These are phyloP conservation scores for Drosophila rubida DNA, from an alignment of 2,888 invertebrate species.

Conservation along the genomic window DNA sequence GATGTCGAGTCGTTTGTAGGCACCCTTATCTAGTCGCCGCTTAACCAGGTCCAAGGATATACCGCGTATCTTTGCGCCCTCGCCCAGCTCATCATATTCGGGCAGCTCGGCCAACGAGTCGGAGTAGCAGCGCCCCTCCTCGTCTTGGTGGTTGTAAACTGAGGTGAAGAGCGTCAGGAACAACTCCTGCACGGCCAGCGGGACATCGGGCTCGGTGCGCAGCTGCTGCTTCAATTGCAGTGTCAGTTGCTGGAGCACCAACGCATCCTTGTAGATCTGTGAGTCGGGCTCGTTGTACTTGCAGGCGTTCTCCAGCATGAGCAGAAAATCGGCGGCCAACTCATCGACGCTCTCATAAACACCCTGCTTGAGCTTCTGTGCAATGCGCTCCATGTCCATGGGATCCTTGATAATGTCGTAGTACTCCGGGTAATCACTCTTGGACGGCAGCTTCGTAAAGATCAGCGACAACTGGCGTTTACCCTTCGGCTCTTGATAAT, in stretches of 20 bases:
- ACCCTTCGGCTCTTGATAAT: slow-evolving; percentile 93
- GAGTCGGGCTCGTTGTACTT: slow-evolving; percentile 99
- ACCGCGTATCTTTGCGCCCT: slow-evolving; percentile 89
- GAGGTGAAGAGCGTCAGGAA: slow-evolving; percentile 95
- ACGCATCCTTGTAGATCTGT: slow-evolving; percentile 98
- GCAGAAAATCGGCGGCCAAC: slow-evolving; percentile 93
- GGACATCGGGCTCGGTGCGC: slow-evolving; percentile 92
- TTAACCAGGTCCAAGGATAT: slow-evolving; percentile 97
- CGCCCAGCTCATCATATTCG: slow-evolving; percentile 91
- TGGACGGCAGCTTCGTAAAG: slow-evolving; percentile 97
- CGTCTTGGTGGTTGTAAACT: slow-evolving; percentile 98
- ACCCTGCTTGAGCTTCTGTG: slow-evolving; percentile 92
- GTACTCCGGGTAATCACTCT: slow-evolving; percentile 97
- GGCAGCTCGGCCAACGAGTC: slow-evolving; percentile 98
- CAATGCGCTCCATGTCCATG: slow-evolving; percentile 97
- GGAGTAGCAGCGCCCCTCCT: slow-evolving; percentile 97
- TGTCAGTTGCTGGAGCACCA: slow-evolving; percentile 95
- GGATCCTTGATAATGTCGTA: slow-evolving; percentile 98
- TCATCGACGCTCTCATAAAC: slow-evolving; percentile 94
- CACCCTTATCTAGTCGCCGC: slow-evolving; percentile 94
- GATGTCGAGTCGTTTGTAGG: slow-evolving; percentile 96
- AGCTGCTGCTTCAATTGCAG: slow-evolving; percentile 96
- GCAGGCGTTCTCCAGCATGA: slow-evolving; percentile 98
- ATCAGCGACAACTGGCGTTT: slow-evolving; percentile 96
- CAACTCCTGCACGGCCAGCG: slow-evolving; percentile 95